Conservation (phyloP, 2,797 vertebrate species). For the Xenops minutus region DNA sequence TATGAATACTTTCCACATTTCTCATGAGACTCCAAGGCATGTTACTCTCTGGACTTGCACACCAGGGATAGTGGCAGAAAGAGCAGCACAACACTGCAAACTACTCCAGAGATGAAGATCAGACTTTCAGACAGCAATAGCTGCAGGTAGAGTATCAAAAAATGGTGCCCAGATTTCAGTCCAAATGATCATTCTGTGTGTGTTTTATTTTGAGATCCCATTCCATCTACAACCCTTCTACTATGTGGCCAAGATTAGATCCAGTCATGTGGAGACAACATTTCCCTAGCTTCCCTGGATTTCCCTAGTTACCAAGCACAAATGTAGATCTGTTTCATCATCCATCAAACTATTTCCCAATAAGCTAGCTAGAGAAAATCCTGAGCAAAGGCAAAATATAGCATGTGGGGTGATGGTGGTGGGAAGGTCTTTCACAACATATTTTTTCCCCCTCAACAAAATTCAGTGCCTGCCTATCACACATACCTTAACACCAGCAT, state of each 20-base stretch:
- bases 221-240: background rate
- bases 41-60: background rate
- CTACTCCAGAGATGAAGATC: background rate
- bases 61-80: fast-evolving
- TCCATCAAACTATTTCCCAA: background rate
- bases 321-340: background rate
- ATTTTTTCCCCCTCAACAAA: background rate
- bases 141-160: background rate
- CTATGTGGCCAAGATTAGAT: background rate
- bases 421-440: background rate
- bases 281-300: fast-evolving
- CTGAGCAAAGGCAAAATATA: background rate
- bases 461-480: background rate
- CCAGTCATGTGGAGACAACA: fast-evolving
- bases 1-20: background rate
- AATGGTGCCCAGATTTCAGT: background rate
- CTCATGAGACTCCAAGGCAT: background rate
- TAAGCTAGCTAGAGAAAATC: background rate
- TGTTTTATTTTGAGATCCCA: background rate
- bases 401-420: background rate
- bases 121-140: background rate
- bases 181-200: background rate
- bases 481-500: background rate
- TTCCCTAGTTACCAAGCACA: background rate
- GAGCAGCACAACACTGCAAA: background rate